A percentile compares a stretch with the other conserved stretches of the same genome.
Evolutionary conservation across 1,140 invertebrate species (phyloP).

Genomic region (Bombus cullumanus): DNA sequence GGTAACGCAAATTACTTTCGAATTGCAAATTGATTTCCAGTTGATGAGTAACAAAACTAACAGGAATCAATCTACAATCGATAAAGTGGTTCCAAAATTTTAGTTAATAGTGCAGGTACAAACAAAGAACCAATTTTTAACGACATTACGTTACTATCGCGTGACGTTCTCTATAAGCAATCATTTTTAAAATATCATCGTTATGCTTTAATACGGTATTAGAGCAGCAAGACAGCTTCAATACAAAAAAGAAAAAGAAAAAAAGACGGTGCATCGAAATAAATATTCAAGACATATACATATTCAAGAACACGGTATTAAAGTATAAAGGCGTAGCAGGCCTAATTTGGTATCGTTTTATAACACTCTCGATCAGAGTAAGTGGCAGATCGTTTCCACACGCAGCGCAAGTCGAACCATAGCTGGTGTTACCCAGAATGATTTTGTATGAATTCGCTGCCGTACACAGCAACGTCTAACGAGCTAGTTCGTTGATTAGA

Average conservation of each 20-base stretch:
- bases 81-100: no score
- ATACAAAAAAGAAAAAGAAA: no score
- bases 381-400: neutral
- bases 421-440: slow-evolving; percentile 46
- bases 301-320: neutral
- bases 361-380: neutral
- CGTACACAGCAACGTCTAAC: slow-evolving; percentile 37
- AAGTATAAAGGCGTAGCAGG: neutral
- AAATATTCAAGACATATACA: neutral
- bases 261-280: no score
- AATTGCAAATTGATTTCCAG: no score
- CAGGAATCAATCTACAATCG: no score
- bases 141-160: no score
- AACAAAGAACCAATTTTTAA: no score
- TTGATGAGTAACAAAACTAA: no score
- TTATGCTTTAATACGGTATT: neutral
- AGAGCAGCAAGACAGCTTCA: neutral
- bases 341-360: neutral
- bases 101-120: no score
- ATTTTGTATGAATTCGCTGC: slow-evolving; percentile 53
- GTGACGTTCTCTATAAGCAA: no score
- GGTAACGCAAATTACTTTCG: no score
- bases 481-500: slow-evolving; percentile 60
- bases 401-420: neutral
- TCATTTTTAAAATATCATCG: no score